A percentile compares a stretch with the other conserved stretches of the same genome.
Conservation (phyloP, 2,888 invertebrate genomes). For the Macrophya annulata region DNA sequence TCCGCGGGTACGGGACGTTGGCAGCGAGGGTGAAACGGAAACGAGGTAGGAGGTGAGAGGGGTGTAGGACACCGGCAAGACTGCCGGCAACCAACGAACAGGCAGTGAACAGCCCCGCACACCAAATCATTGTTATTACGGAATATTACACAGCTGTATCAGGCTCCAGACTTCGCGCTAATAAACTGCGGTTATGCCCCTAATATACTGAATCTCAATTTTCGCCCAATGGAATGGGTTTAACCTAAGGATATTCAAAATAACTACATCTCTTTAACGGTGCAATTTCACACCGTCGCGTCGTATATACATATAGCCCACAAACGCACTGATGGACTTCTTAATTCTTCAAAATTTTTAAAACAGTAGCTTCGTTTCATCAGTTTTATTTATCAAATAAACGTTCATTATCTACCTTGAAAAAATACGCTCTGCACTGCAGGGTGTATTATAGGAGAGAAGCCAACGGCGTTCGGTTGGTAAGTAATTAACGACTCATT, state of each 20-base stretch:
- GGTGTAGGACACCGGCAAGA: constrained; percentile 66
- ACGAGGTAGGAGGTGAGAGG: constrained; percentile 55
- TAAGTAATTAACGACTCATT: constrained; percentile 76
- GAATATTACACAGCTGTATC: constrained; percentile 78
- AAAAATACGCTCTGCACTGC: background rate
- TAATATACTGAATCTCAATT: constrained; percentile 77
- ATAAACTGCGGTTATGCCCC: constrained; percentile 77
- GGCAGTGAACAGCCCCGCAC: constrained; percentile 72
- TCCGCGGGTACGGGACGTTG: constrained; percentile 55
- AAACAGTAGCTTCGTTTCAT: background rate
- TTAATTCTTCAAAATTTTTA: background rate
- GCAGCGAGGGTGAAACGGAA: constrained; percentile 49
- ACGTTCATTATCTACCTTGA: background rate
- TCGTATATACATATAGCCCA: no score
- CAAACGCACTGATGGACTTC: background rate
- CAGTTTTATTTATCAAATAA: background rate
- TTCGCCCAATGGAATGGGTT: constrained; percentile 64
- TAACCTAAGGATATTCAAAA: constrained; percentile 44
- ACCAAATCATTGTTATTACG: constrained; percentile 78
- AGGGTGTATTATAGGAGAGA: constrained; percentile 55
- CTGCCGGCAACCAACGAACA: constrained; percentile 70
- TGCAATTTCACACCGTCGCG: background rate
- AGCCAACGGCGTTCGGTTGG: constrained; percentile 64
- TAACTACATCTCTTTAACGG: constrained; percentile 31
- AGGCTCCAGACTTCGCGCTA: constrained; percentile 75